Evolutionary conservation across 2,797 vertebrate species (phyloP).

Genomic region (Etheostoma nigrum): DNA sequence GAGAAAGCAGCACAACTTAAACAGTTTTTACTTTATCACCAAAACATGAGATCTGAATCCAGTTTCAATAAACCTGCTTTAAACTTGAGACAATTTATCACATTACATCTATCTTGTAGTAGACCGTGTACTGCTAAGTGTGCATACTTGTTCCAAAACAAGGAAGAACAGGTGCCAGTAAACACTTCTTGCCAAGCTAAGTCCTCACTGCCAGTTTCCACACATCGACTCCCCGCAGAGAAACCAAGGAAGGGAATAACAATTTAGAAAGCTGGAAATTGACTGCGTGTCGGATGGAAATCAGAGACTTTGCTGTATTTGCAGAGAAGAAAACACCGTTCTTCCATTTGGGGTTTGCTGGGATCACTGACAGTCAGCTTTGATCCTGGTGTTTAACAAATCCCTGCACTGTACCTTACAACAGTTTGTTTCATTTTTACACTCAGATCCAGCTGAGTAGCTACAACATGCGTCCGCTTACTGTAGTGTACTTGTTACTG

Average conservation of each 20-base stretch:
- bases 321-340: slow-evolving; percentile 27
- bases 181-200: slow-evolving; percentile 42
- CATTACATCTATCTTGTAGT: neutral
- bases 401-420: slow-evolving; percentile 5
- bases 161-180: slow-evolving; percentile 30
- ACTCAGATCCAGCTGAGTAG: slow-evolving; percentile 15
- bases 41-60: too few species aligned
- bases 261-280: slow-evolving; percentile 15
- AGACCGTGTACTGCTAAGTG: slow-evolving; percentile 15
- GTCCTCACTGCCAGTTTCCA: slow-evolving; percentile 30
- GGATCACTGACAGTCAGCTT: slow-evolving; percentile 31
- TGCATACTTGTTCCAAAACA: slow-evolving; percentile 22
- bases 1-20: too few species aligned
- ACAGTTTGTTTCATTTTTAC: slow-evolving; percentile 18
- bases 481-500: slow-evolving; percentile 15
- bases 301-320: slow-evolving; percentile 8
- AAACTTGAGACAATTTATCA: slow-evolving; percentile 14
- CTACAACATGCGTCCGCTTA: neutral
- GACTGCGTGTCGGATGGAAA: slow-evolving; percentile 7
- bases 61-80: neutral
- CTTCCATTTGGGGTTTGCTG: slow-evolving; percentile 12
- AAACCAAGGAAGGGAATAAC: slow-evolving; percentile 43
- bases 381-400: slow-evolving; percentile 29
- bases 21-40: too few species aligned
- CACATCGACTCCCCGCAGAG: slow-evolving; percentile 36